Evolutionary conservation across 2,888 invertebrate genomes (phyloP), one percentile per base, ranked within the genome.

Genomic region (Chymomyza amoena): DNA sequence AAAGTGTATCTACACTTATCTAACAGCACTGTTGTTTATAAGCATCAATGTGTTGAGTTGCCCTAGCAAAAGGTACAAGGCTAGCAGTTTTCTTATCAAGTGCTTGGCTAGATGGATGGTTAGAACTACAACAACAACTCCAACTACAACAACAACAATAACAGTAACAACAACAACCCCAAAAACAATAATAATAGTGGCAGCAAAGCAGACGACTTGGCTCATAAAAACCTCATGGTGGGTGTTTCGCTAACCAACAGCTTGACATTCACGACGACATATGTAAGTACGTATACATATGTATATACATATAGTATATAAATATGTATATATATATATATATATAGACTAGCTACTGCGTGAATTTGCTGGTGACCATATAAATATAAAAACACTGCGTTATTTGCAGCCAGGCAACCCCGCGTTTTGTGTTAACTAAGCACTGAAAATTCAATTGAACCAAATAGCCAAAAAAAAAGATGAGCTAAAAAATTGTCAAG

Each of bases 361-460:
- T 13, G 39, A 45, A 45, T 45, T 45, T 45, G 39, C 54, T 54
- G 54, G 54, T 20, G 54, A 54, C 54, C 20, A 54, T 10, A 54
- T 54, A 54, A 54, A 54, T 54, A 16, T 20, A 18, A 20, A 6
- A 9, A 54, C 9, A 54, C 15, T 45, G 39, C 39, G 39, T 15
- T 15, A 45, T 45, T 45, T 45, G 39, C 10, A 45, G 13, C 39
- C 39, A 36, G 39, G 39, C 39, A 54, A 16, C 54, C 54, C 20
- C 54, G 54, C 54, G 54, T 54, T 54, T 54, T 54, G 39, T 50
- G 32, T 75, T 45, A 45, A 45, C 39, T 45, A 45, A 45, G 39
- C 39, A 45, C 39, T 75, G 78, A 72, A 75, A 77, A 80, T 87
- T 83, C 84, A 84, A 82, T 84, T 87, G 78, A 76, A 77, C 61